Evolutionary conservation across 2,113 vertebrate species (phyloP).

Genomic region (Hemibagrus wyckioides): DNA sequence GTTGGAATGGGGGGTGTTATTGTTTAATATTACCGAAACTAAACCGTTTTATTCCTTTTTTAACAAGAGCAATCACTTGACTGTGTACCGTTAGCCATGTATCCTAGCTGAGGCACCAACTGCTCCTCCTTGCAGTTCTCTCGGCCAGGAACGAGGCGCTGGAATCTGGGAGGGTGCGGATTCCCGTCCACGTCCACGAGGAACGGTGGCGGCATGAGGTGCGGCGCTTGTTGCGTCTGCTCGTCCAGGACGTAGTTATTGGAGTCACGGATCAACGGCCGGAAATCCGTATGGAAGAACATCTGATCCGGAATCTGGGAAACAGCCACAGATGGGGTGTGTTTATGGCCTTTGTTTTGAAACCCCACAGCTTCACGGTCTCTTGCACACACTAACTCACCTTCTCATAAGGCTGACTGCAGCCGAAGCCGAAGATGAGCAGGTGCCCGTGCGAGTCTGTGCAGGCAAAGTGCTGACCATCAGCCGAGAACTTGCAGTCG

Average conservation of each 20-base stretch:
- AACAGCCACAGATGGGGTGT: not conserved
- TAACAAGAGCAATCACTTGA: not conserved
- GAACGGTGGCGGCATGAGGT: slow-evolving; percentile 97
- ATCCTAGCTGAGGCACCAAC: slow-evolving; percentile 94
- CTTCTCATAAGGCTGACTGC: slow-evolving; percentile 93
- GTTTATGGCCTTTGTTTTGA: not conserved
- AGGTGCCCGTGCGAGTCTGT: slow-evolving; percentile 98
- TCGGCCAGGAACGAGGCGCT: slow-evolving; percentile 93
- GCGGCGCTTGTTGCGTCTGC: slow-evolving; percentile 98
- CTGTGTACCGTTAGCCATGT: slow-evolving; percentile 90
- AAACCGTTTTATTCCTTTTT: no score
- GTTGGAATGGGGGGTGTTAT: not conserved
- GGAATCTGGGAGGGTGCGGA: slow-evolving; percentile 89
- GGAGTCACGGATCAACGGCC: slow-evolving; percentile 93
- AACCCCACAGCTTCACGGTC: not conserved
- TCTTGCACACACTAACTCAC: slow-evolving; percentile 63
- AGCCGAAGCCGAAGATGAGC: slow-evolving; percentile 95
- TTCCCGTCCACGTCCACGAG: slow-evolving; percentile 97
- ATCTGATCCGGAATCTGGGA: slow-evolving; percentile 96
- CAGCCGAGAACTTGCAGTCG: slow-evolving; percentile 97
- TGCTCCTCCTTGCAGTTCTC: slow-evolving; percentile 98
- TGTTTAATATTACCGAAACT: not conserved
- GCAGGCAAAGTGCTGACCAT: slow-evolving; percentile 97
- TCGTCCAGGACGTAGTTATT: slow-evolving; percentile 98
- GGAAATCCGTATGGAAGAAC: slow-evolving; percentile 99